phyloP scores from a whole-genome alignment of 30 jellyfish, hydroid and myxozoan species.

The Turritopsis rubra region DNA sequence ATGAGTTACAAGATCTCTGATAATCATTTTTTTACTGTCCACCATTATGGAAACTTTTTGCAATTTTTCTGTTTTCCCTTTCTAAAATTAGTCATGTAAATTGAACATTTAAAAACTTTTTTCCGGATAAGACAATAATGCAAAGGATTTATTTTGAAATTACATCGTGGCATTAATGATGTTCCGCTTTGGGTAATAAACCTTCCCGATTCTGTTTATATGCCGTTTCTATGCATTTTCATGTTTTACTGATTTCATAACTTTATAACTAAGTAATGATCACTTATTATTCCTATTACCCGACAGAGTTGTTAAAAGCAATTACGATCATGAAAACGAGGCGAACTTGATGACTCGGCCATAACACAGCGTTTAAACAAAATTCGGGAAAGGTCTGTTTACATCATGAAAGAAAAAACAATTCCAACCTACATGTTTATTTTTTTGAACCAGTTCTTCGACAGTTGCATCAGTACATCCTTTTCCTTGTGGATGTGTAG shows the following conservation, averaged over 20 bases:
- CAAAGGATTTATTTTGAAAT: neutral
- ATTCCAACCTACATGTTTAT: slow-evolving; percentile 42
- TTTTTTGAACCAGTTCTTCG: slow-evolving; percentile 34
- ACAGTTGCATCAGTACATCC: slow-evolving; percentile 60
- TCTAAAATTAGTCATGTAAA: slow-evolving; percentile 12
- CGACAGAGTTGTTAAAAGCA: no score
- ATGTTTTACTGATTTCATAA: no score
- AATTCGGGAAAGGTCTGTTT: no score
- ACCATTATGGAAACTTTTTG: slow-evolving; percentile 42
- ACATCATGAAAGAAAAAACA: no score
- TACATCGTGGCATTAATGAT: neutral
- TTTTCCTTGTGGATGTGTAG: slow-evolving; percentile 37
- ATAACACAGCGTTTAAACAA: no score
- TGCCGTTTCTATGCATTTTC: no score
- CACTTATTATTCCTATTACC: no score
- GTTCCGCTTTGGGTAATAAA: neutral
- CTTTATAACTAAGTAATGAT: no score
- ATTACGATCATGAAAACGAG: no score
- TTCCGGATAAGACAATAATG: neutral
- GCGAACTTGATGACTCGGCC: no score
- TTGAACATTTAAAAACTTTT: neutral
- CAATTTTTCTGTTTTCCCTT: slow-evolving; percentile 25
- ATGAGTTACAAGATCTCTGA: slow-evolving; percentile 25
- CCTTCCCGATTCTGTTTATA: no score
- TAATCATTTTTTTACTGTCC: slow-evolving; percentile 29